Evolutionary conservation across 2,113 vertebrate genomes (phyloP).

Genomic region (Aphelocoma coerulescens): DNA sequence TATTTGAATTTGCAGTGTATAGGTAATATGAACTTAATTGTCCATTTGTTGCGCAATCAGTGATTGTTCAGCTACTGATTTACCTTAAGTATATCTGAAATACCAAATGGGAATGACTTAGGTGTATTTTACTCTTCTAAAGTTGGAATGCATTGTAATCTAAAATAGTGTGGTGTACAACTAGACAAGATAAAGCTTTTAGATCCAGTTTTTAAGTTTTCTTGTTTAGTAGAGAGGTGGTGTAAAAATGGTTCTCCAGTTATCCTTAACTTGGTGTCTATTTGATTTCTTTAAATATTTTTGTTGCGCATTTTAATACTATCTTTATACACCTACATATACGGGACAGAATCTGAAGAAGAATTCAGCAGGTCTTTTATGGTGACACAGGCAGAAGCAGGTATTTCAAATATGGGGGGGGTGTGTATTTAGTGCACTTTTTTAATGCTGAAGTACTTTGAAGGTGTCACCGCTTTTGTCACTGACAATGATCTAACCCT

Average conservation of each 20-base stretch:
- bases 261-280: background rate
- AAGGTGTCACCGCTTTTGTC: background rate
- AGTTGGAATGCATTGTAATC: background rate
- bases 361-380: background rate
- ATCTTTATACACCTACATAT: background rate
- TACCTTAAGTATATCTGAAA: constrained; percentile 4
- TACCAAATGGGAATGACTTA: background rate
- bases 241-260: background rate
- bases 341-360: background rate
- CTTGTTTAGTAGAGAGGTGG: background rate
- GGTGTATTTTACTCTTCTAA: background rate
- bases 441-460: background rate
- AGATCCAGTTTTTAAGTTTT: background rate
- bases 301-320: background rate
- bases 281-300: background rate
- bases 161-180: background rate
- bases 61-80: background rate
- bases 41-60: background rate
- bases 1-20: background rate
- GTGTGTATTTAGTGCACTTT: background rate
- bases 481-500: background rate
- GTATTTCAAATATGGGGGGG: background rate
- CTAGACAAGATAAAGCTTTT: background rate
- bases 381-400: background rate
- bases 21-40: background rate